These are phyloP conservation scores for Bellardia bayeri DNA, from an alignment of 2,888 invertebrate species.

Conservation along the genomic window DNA sequence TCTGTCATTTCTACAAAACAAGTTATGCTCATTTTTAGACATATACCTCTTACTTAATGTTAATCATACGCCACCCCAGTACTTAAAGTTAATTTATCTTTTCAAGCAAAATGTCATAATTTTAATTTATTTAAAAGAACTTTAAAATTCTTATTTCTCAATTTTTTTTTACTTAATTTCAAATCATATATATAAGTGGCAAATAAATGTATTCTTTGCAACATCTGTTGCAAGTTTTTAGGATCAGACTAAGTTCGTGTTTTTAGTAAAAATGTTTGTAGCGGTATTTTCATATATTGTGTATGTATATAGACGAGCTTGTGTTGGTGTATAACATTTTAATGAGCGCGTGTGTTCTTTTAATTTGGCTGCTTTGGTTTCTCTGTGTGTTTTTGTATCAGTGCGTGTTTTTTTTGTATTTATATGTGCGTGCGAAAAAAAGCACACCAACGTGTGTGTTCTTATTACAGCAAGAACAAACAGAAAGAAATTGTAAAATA, in stretches of 20 bases:
- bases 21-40: neutral
- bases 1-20: neutral
- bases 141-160: neutral
- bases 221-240: neutral
- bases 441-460: conserved; percentile 5
- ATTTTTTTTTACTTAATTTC: neutral
- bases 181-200: too few species aligned
- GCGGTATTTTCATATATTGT: conserved; percentile 6
- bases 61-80: neutral
- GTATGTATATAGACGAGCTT: neutral
- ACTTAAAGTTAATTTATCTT: neutral
- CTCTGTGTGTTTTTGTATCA: conserved; percentile 19
- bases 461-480: neutral
- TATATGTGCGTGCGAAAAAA: conserved; percentile 25
- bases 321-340: conserved; percentile 27
- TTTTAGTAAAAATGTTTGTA: neutral
- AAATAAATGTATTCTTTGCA: too few species aligned
- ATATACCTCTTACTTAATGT: neutral
- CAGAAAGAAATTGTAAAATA: neutral
- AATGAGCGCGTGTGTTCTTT: conserved; percentile 65
- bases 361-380: conserved; percentile 10
- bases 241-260: too few species aligned
- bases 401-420: conserved; percentile 10
- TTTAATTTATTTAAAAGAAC: neutral
- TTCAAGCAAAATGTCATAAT: too few species aligned